A percentile compares a stretch with the other conserved stretches of the same genome.
Conservation (phyloP, 2,888 invertebrate genomes). For the Anodontia alba region DNA sequence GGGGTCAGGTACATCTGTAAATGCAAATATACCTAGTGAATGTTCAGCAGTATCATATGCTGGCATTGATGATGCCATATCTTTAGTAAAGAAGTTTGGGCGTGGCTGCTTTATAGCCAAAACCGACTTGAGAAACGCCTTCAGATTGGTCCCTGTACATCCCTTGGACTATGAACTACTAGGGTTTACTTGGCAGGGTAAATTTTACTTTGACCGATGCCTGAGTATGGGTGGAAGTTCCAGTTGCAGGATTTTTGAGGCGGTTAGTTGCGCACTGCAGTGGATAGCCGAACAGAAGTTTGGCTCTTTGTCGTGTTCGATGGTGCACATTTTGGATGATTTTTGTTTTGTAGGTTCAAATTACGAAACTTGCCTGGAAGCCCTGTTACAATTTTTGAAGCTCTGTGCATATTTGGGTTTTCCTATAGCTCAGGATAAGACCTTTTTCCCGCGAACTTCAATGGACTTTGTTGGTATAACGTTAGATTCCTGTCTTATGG, state of each 20-base stretch:
- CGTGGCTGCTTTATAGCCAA: slow-evolving; percentile 25
- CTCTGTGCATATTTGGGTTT: slow-evolving; percentile 16
- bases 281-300: slow-evolving; percentile 15
- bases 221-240: slow-evolving; percentile 23
- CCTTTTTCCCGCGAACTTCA: neutral
- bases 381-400: slow-evolving; percentile 1
- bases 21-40: slow-evolving; percentile 18
- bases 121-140: slow-evolving; percentile 25
- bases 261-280: neutral
- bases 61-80: slow-evolving; percentile 90
- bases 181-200: slow-evolving; percentile 4
- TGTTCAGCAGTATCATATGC: slow-evolving; percentile 18
- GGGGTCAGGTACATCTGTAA: slow-evolving; percentile 15
- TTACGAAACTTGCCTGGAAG: neutral
- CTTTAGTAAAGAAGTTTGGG: slow-evolving; percentile 86
- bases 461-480: neutral
- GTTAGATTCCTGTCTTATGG: neutral
- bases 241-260: slow-evolving; percentile 8
- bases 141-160: slow-evolving; percentile 14
- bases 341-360: slow-evolving; percentile 19
- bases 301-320: slow-evolving; percentile 4
- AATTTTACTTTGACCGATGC: slow-evolving; percentile 19
- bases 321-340: slow-evolving; percentile 35
- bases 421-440: neutral
- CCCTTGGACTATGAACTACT: slow-evolving; percentile 6